Evolutionary conservation across 2,888 invertebrate species (phyloP).

Genomic region (Cylloceria caligata): DNA sequence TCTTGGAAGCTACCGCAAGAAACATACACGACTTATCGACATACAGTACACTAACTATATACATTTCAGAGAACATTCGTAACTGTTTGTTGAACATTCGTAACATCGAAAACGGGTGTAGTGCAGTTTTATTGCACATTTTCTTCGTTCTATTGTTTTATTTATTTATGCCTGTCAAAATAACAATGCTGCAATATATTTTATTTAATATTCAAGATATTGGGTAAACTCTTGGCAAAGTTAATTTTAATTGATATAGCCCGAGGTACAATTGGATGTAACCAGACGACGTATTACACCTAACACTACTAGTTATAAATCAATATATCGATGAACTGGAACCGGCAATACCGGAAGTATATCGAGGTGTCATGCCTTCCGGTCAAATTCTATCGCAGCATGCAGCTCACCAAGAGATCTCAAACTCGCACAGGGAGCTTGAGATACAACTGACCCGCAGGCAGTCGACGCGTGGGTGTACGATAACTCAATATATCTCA

Average conservation of each 20-base stretch:
- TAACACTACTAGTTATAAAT: slow-evolving; percentile 30
- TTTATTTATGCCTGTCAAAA: too few relatives aligned
- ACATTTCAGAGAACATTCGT: too few relatives aligned
- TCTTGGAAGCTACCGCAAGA: too few relatives aligned
- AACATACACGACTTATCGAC: too few relatives aligned
- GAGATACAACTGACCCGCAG: slow-evolving; percentile 48
- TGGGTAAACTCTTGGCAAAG: background rate
- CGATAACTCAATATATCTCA: slow-evolving; percentile 67
- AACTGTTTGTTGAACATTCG: too few relatives aligned
- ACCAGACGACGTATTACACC: background rate
- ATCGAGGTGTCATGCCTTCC: slow-evolving; percentile 51
- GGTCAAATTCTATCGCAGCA: slow-evolving; percentile 53
- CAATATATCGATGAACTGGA: slow-evolving; percentile 47
- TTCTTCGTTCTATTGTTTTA: too few relatives aligned
- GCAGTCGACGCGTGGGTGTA: slow-evolving; percentile 47
- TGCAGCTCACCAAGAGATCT: slow-evolving; percentile 35
- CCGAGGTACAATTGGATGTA: background rate
- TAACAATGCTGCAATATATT: too few relatives aligned
- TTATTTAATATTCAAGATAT: too few relatives aligned
- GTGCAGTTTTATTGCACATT: too few relatives aligned
- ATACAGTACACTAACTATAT: too few relatives aligned
- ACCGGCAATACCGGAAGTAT: slow-evolving; percentile 59
- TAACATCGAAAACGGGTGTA: too few relatives aligned
- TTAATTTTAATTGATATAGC: background rate
- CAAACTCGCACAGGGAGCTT: slow-evolving; percentile 33